phyloP scores from a whole-genome alignment of 2,888 invertebrate species.

The Gonocerus acuteangulatus region DNA sequence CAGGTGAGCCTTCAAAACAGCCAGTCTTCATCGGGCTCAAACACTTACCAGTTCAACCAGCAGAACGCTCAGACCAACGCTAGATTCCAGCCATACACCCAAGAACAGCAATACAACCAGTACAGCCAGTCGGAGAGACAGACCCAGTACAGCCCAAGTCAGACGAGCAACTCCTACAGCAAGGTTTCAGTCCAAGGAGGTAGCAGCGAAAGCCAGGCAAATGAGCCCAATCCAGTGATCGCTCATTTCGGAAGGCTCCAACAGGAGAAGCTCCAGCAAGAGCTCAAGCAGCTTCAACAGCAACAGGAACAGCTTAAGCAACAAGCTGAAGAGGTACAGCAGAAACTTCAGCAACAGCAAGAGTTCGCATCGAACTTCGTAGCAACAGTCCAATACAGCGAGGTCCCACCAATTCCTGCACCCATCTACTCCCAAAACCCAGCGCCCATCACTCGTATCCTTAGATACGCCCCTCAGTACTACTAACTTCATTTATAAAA shows the following conservation, averaged over 20 bases:
- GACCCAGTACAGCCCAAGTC: no score
- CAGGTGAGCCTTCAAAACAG: no score
- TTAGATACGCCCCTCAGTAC: slow-evolving; percentile 14
- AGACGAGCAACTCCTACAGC: background rate
- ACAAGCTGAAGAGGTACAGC: background rate
- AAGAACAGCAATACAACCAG: background rate
- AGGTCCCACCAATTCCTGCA: slow-evolving; percentile 9
- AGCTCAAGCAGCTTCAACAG: slow-evolving; percentile 3
- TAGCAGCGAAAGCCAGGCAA: background rate
- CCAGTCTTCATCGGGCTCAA: no score
- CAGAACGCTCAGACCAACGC: background rate
- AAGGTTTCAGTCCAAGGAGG: background rate
- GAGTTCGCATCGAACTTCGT: slow-evolving; percentile 7
- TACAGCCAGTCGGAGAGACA: background rate
- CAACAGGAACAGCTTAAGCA: slow-evolving; percentile 4
- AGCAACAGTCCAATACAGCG: background rate
- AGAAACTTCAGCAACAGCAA: slow-evolving; percentile 11
- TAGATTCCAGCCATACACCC: background rate
- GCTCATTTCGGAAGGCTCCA: slow-evolving; percentile 5
- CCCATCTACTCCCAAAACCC: slow-evolving; percentile 15
- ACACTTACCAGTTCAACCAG: background rate
- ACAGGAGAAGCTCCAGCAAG: slow-evolving; percentile 1
- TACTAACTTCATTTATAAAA: no score
- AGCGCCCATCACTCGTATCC: slow-evolving; percentile 11
- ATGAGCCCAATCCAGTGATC: slow-evolving; percentile 6